Percentiles rank a stretch among this genome's conserved stretches.
These are phyloP conservation scores for Petrocephalus microphthalmus DNA, from an alignment of 2,113 vertebrate species.

Conservation along the genomic window DNA sequence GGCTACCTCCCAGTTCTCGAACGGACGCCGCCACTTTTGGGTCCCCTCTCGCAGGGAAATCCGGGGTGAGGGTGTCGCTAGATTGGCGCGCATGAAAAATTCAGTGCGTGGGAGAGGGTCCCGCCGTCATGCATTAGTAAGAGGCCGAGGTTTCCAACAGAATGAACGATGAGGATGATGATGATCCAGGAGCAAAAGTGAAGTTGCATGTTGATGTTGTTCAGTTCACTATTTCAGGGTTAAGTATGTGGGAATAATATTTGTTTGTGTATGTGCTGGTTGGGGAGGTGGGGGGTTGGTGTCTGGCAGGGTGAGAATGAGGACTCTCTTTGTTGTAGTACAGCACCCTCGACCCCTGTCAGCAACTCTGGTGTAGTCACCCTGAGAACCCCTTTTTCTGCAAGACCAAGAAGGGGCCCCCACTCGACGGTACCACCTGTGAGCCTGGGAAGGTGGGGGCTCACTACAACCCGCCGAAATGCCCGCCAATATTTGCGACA, in stretches of 20 bases:
- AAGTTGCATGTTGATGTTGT: not conserved
- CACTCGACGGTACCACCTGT: constrained; percentile 91
- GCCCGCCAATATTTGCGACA: not conserved
- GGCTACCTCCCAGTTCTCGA: not conserved
- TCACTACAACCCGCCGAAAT: no score
- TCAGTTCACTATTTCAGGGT: not conserved
- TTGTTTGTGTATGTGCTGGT: not conserved
- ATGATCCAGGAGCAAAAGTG: not conserved
- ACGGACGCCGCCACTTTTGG: not conserved
- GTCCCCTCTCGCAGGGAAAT: not conserved
- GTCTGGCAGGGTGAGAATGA: constrained; percentile 20
- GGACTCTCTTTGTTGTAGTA: constrained; percentile 67
- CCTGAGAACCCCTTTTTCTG: constrained; percentile 97
- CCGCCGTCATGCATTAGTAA: not conserved
- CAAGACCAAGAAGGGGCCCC: constrained; percentile 97
- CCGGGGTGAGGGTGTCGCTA: not conserved
- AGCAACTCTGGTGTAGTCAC: constrained; percentile 96
- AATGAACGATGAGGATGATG: not conserved
- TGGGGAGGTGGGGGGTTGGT: not conserved
- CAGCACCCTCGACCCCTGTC: constrained; percentile 91
- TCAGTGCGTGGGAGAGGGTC: not conserved
- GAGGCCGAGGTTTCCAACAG: not conserved
- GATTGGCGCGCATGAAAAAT: not conserved
- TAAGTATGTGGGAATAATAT: not conserved
- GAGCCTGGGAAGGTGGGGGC: constrained; percentile 78